Evolutionary conservation across 2,113 vertebrate genomes (phyloP).

Genomic region (Gadus macrocephalus): DNA sequence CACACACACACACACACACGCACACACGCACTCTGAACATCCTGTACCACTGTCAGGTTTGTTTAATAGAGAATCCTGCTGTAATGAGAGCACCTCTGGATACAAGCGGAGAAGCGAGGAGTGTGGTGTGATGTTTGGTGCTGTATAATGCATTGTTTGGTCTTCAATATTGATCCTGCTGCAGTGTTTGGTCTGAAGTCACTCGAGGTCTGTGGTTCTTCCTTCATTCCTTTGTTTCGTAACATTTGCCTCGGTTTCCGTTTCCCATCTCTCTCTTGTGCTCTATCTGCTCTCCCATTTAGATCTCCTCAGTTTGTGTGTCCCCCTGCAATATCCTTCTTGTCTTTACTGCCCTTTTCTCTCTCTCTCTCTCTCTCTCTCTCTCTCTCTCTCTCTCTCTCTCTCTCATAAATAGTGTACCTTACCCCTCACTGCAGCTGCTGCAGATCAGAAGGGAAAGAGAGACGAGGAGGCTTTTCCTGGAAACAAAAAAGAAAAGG

Average conservation of each 20-base stretch:
- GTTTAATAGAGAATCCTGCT: background rate
- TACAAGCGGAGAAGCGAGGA: background rate
- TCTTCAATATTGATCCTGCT: background rate
- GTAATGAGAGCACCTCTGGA: slow-evolving; percentile 9
- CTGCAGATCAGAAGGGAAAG: slow-evolving; percentile 28
- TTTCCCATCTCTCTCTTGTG: background rate
- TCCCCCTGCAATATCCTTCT: background rate
- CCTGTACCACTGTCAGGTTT: slow-evolving; percentile 8
- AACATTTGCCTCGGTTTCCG: background rate
- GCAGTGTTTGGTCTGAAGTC: no score
- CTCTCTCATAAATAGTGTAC: background rate
- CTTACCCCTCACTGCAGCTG: slow-evolving; percentile 22
- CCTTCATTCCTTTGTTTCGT: background rate
- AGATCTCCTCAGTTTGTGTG: background rate
- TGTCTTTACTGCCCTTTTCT: background rate
- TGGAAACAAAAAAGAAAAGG: background rate
- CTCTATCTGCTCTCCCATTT: background rate
- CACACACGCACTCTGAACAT: background rate
- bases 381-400: background rate
- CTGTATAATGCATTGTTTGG: background rate
- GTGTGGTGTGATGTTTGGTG: background rate
- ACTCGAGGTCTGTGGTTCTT: background rate
- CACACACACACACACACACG: no score
- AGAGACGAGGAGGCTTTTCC: background rate
- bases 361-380: no score